Evolutionary conservation across 2,797 vertebrate species (phyloP), one percentile per base, ranked within the genome.

Genomic region (Myioborus miniatus): DNA sequence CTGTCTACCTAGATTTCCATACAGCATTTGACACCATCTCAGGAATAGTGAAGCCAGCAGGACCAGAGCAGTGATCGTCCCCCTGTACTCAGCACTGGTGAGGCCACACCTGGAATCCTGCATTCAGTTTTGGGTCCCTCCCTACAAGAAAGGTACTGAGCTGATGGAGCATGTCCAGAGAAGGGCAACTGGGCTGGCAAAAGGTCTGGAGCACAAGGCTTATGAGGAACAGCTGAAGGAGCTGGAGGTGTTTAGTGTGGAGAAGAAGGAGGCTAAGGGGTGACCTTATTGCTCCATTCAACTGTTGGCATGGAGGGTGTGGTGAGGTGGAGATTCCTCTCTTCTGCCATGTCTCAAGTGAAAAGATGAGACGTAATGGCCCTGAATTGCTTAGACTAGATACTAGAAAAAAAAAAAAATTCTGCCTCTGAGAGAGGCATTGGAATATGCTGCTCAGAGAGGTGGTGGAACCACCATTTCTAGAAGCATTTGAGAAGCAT

Each of bases 101-200:
- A 56, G 32, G 32, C 8, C 3, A 6, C 49, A 22, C 19, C 20
- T 70, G 3, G 27, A 64, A 27, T 10, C 5, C 36, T 29, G 19
- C 4, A 19, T 1, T 23, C 49, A 36, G 14, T 39, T 76, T 37
- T 0, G 0, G 19, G 23, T 7, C 23, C 10, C 24, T 50, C 11
- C 15, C 17, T 30, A 21, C 20, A 49, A 50, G 27, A 63, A 50
- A 19, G 11, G 26, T 6, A 43, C 0, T 62, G 78, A 89, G 29
- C 16, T 22, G 37, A 16, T 62, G 32, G 34, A 62, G 14, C 2
- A 3, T 7, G 29, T 19, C n/a, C n/a, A 34, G 49, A 70, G 64
- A 68, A 77, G 15, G 12, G 8, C 20, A 83, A 34, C 1, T 4
- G 24, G 16, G 14, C 17, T 58, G 65, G 15, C 12, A 36, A 46